These are phyloP conservation scores for Sinocyclocheilus anophthalmus DNA, from an alignment of 2,113 vertebrate species.

Conservation along the genomic window DNA sequence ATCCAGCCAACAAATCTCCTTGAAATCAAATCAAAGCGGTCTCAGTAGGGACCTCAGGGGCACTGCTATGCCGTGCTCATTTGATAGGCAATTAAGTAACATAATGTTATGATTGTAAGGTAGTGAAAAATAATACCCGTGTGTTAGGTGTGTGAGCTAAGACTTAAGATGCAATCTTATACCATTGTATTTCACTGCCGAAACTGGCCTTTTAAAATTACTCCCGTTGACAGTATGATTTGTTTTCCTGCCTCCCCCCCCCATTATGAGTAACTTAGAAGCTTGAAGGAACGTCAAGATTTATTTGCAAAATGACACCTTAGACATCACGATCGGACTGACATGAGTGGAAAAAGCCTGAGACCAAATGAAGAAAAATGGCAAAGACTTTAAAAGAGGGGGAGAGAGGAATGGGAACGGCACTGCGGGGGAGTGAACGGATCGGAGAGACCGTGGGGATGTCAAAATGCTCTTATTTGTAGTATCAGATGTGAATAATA, in stretches of 20 bases:
- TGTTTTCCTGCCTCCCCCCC: neutral
- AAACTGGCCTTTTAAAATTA: neutral
- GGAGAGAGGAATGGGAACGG: neutral
- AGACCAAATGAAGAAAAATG: slow-evolving; percentile 29
- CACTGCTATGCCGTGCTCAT: neutral
- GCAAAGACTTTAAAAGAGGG: slow-evolving; percentile 12
- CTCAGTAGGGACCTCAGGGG: slow-evolving; percentile 32
- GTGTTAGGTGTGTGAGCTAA: neutral
- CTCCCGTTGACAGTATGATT: neutral
- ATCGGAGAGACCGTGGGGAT: neutral
- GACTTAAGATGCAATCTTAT: neutral
- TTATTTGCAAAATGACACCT: slow-evolving; percentile 12
- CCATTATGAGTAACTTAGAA: slow-evolving; percentile 11
- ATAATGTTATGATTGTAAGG: neutral
- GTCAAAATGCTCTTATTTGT: slow-evolving; percentile 37
- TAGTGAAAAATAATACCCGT: neutral
- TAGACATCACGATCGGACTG: neutral
- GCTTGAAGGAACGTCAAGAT: slow-evolving; percentile 1
- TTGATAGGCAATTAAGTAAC: slow-evolving; percentile 29
- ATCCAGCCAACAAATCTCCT: slow-evolving; percentile 37
- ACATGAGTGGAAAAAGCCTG: slow-evolving; percentile 4
- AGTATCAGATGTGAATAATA: slow-evolving; percentile 27
- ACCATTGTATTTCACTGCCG: neutral
- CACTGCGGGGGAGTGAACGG: neutral
- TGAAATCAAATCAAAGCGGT: slow-evolving; percentile 41